Conservation (phyloP, 1,140 invertebrate genomes). For the Drosophila teissieri region DNA sequence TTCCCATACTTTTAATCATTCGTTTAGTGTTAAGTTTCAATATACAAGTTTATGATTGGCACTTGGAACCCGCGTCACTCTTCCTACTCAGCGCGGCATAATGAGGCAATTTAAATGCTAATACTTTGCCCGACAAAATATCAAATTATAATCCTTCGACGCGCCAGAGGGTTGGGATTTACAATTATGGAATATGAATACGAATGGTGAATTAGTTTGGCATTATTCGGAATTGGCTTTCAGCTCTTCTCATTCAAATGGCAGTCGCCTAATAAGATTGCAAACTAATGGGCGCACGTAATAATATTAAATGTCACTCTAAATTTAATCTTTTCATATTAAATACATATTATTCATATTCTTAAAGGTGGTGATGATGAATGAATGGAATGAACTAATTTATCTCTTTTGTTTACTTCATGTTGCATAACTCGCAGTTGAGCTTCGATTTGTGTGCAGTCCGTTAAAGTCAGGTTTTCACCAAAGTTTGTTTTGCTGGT, state of each 20-base stretch:
- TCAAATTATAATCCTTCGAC: constrained; percentile 70
- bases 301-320: neutral
- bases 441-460: neutral
- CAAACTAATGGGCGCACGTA: constrained; percentile 17
- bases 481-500: neutral
- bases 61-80: constrained; percentile 1
- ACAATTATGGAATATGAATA: constrained; percentile 66
- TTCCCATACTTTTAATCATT: neutral
- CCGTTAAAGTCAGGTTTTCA: neutral
- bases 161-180: constrained; percentile 49
- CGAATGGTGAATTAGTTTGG: constrained; percentile 45
- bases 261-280: constrained; percentile 58
- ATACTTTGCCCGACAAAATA: constrained; percentile 71
- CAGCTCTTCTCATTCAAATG: constrained; percentile 61
- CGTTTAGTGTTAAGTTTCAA: constrained; percentile 4
- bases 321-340: neutral
- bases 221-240: constrained; percentile 15
- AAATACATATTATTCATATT: too few species aligned
- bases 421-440: neutral
- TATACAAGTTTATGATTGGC: neutral
- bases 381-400: too few species aligned
- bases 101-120: constrained; percentile 80
- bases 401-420: too few species aligned
- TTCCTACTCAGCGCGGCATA: constrained; percentile 11
- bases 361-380: too few species aligned